A percentile compares a stretch with the other conserved stretches of the same genome.
Conservation (phyloP, 2,888 invertebrate species). For the Chaetoderma sp. region DNA sequence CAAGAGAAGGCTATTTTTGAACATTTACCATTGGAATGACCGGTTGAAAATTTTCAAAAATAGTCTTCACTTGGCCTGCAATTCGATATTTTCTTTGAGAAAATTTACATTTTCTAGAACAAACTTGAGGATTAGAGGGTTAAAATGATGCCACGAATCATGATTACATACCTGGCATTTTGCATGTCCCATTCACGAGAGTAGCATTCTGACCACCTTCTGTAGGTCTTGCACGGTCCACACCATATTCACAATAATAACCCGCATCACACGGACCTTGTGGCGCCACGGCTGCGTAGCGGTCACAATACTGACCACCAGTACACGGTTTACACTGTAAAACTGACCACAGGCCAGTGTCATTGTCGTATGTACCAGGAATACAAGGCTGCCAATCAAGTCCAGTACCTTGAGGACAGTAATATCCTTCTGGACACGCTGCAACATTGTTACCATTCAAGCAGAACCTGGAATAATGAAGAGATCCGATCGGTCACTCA, state of each 20-base stretch:
- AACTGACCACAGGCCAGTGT: slow-evolving; percentile 50
- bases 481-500: too few species aligned
- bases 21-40: too few species aligned
- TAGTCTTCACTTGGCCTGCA: too few species aligned
- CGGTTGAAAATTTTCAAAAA: too few species aligned
- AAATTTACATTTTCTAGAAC: too few species aligned
- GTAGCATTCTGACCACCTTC: slow-evolving; percentile 39
- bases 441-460: slow-evolving; percentile 49
- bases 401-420: slow-evolving; percentile 62
- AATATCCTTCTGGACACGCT: slow-evolving; percentile 60
- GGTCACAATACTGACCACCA: slow-evolving; percentile 62
- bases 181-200: slow-evolving; percentile 42
- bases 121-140: too few species aligned
- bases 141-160: too few species aligned
- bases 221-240: slow-evolving; percentile 54
- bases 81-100: too few species aligned
- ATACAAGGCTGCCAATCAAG: slow-evolving; percentile 61
- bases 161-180: slow-evolving; percentile 38
- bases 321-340: slow-evolving; percentile 58
- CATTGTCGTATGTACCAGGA: slow-evolving; percentile 64
- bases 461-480: slow-evolving; percentile 62
- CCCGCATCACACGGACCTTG: slow-evolving; percentile 56
- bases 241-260: slow-evolving; percentile 63
- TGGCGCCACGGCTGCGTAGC: slow-evolving; percentile 32
- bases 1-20: too few species aligned